Evolutionary conservation across 2,113 vertebrate species (phyloP).

Genomic region (Antechinus flavipes): DNA sequence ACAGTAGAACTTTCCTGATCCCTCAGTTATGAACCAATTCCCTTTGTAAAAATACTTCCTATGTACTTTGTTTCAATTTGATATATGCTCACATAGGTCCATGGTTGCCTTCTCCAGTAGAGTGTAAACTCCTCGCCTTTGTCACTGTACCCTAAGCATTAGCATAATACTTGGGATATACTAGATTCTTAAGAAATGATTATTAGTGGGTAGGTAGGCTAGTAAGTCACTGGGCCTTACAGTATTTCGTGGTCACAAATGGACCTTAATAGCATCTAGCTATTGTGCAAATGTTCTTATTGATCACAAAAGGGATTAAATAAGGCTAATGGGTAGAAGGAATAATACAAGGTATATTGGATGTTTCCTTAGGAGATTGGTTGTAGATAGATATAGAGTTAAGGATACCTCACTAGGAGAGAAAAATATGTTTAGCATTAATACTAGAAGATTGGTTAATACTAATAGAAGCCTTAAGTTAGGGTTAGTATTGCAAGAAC

Average conservation of each 20-base stretch:
- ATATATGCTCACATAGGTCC: not conserved
- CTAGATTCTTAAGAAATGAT: constrained; percentile 23
- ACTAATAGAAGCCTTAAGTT: not conserved
- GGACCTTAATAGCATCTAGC: not conserved
- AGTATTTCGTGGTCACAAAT: not conserved
- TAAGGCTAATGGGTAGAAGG: not conserved
- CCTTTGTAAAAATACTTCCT: not conserved
- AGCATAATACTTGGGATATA: not conserved
- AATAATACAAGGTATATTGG: not conserved
- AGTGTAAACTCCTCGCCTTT: not conserved
- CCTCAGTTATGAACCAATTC: not conserved
- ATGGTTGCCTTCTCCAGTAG: not conserved
- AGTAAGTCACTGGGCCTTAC: not conserved
- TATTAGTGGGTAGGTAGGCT: not conserved
- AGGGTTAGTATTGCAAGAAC: not conserved
- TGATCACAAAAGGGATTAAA: not conserved
- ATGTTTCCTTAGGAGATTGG: not conserved
- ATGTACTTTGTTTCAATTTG: not conserved
- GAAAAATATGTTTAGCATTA: not conserved
- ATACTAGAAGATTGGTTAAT: not conserved
- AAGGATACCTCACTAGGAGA: not conserved
- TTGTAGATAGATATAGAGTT: not conserved
- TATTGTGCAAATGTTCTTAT: not conserved
- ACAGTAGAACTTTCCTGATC: not conserved
- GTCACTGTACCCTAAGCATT: constrained; percentile 20